A percentile compares a stretch with the other conserved stretches of the same genome.
Evolutionary conservation across 2,113 vertebrate genomes (phyloP).

Genomic region (Halichoerus grypus): DNA sequence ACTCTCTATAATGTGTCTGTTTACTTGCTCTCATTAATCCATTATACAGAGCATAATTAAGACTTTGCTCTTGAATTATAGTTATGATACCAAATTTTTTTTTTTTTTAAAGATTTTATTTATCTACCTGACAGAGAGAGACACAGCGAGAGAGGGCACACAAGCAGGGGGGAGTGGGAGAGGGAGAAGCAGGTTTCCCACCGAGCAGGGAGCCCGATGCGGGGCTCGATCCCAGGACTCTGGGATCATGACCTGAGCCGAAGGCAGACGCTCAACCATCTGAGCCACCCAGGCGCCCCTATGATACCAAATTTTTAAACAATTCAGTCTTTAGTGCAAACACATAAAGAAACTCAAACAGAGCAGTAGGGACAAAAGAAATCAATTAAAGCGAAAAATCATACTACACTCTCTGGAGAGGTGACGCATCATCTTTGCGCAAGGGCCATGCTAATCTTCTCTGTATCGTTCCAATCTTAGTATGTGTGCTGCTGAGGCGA

Average conservation of each 20-base stretch:
- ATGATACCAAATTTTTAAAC: background rate
- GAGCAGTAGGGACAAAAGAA: background rate
- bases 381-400: background rate
- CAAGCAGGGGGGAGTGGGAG: too few relatives aligned
- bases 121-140: too few relatives aligned
- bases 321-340: background rate
- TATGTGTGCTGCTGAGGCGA: background rate
- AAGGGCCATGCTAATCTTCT: background rate
- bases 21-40: slow-evolving; percentile 12
- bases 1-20: background rate
- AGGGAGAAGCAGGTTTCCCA: too few relatives aligned
- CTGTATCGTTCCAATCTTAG: background rate
- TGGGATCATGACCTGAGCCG: too few relatives aligned
- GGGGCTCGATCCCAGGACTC: too few relatives aligned
- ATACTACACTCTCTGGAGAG: background rate
- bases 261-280: too few relatives aligned
- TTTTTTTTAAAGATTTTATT: too few relatives aligned
- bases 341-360: background rate
- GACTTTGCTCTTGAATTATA: background rate
- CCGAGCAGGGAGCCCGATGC: too few relatives aligned
- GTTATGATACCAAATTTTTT: background rate
- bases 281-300: too few relatives aligned
- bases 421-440: background rate
- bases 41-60: background rate
- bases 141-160: too few relatives aligned